These are phyloP conservation scores for Morpho deidamia DNA, from an alignment of 2,888 invertebrate species.

Conservation along the genomic window DNA sequence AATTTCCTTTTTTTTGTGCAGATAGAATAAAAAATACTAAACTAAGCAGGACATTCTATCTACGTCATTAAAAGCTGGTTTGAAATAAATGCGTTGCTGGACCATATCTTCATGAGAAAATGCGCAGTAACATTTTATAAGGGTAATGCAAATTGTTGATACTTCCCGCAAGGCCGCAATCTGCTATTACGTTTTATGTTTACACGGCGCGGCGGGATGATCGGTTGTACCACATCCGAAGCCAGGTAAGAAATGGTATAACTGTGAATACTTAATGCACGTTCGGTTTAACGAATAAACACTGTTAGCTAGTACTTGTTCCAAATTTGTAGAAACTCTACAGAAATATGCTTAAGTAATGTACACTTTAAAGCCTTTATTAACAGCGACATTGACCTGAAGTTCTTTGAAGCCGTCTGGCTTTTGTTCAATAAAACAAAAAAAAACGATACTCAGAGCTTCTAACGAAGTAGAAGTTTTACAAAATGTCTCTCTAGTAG, in stretches of 20 bases:
- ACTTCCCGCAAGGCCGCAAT: conserved; percentile 65
- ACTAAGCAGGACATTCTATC: conserved; percentile 71
- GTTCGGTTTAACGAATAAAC: no score
- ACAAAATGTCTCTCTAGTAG: no score
- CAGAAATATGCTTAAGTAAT: no score
- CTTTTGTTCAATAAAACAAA: no score
- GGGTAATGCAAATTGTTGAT: conserved; percentile 66
- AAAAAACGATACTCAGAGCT: no score
- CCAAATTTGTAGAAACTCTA: no score
- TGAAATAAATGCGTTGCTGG: conserved; percentile 61
- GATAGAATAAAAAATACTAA: conserved; percentile 22
- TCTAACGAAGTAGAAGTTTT: no score
- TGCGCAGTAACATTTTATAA: conserved; percentile 76
- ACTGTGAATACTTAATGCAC: not conserved
- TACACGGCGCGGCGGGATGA: conserved; percentile 57
- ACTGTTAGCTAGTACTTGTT: no score
- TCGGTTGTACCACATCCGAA: conserved; percentile 50
- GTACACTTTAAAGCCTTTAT: no score
- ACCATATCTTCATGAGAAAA: conserved; percentile 70
- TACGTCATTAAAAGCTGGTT: conserved; percentile 69
- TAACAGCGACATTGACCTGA: no score
- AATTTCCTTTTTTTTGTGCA: no score
- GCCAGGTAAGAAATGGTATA: conserved; percentile 2
- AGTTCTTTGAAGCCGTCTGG: no score
- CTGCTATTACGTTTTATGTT: conserved; percentile 74